Percentiles rank a stretch among this genome's conserved stretches.
phyloP scores from a whole-genome alignment of 2,888 invertebrate genomes.

The Steinernema scapterisci region DNA sequence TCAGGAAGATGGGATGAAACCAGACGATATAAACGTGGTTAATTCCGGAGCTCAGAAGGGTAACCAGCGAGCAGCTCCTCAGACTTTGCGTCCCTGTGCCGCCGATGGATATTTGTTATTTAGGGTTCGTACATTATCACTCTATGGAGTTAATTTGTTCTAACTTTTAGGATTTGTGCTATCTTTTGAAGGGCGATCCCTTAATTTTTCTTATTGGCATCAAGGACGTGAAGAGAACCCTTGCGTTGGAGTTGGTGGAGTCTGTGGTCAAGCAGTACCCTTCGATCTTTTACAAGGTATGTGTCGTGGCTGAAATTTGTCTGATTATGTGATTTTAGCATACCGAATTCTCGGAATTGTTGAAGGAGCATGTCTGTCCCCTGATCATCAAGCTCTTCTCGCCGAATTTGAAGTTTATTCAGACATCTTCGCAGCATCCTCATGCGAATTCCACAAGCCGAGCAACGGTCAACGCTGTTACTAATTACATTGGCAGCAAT shows the following conservation, averaged over 20 bases:
- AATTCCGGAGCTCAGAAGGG: not conserved
- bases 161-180: constrained; percentile 82
- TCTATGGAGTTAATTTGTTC: constrained; percentile 26
- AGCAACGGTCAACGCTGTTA: constrained; percentile 20
- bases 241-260: constrained; percentile 91
- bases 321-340: constrained; percentile 35
- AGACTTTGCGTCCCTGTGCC: constrained; percentile 72
- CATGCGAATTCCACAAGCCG: constrained; percentile 33
- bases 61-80: constrained; percentile 72
- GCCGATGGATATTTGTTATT: constrained; percentile 91
- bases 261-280: constrained; percentile 79
- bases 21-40: constrained; percentile 48
- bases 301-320: not conserved
- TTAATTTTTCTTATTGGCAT: constrained; percentile 93
- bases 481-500: constrained; percentile 18
- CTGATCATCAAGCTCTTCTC: constrained; percentile 97
- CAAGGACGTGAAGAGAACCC: constrained; percentile 94
- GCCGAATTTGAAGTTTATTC: constrained; percentile 92
- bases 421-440: constrained; percentile 25
- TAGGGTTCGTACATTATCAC: constrained; percentile 73
- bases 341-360: constrained; percentile 83
- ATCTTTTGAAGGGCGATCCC: constrained; percentile 92
- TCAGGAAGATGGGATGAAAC: constrained; percentile 63
- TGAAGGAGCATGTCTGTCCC: constrained; percentile 96
- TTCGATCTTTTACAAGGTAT: constrained; percentile 70